Evolutionary conservation across 2,797 vertebrate species (phyloP).

Genomic region (Cryptoblepharus egeriae): DNA sequence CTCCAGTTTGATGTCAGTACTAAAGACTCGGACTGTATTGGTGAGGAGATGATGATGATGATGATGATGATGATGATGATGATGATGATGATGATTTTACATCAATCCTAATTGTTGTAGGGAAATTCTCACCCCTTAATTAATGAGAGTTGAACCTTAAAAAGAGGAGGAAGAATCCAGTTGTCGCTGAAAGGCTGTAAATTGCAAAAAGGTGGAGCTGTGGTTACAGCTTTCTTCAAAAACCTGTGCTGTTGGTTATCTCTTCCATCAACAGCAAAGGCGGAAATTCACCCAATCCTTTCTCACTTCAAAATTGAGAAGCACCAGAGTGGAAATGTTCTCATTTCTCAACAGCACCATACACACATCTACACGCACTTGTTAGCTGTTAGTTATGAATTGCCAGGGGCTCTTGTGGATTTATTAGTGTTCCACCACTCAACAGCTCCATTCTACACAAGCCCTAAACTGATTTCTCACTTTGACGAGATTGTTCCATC

Average conservation of each 20-base stretch:
- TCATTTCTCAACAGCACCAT: not conserved
- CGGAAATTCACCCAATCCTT: constrained; percentile 43
- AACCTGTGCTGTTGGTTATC: constrained; percentile 18
- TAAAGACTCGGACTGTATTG: too few relatives aligned
- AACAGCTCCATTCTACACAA: constrained; percentile 31
- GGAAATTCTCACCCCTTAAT: constrained; percentile 58
- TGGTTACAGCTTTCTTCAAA: constrained; percentile 35
- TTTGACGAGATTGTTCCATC: constrained; percentile 7
- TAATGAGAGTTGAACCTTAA: constrained; percentile 63
- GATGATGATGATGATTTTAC: too few relatives aligned
- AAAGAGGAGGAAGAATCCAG: constrained; percentile 31
- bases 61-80: too few relatives aligned
- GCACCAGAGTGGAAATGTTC: constrained; percentile 45
- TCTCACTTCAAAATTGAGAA: constrained; percentile 53
- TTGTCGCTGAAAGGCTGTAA: constrained; percentile 48
- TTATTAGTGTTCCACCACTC: constrained; percentile 31
- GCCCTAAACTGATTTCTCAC: constrained; percentile 35
- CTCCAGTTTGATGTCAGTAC: too few relatives aligned
- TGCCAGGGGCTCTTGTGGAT: not conserved
- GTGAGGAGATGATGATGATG: too few relatives aligned
- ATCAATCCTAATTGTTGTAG: constrained; percentile 30
- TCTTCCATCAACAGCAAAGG: constrained; percentile 28
- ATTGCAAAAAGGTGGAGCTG: constrained; percentile 44
- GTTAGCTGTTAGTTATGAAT: constrained; percentile 41
- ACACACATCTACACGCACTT: not conserved